phyloP scores from a whole-genome alignment of 2,113 vertebrate genomes.

The Urocitellus parryii region DNA sequence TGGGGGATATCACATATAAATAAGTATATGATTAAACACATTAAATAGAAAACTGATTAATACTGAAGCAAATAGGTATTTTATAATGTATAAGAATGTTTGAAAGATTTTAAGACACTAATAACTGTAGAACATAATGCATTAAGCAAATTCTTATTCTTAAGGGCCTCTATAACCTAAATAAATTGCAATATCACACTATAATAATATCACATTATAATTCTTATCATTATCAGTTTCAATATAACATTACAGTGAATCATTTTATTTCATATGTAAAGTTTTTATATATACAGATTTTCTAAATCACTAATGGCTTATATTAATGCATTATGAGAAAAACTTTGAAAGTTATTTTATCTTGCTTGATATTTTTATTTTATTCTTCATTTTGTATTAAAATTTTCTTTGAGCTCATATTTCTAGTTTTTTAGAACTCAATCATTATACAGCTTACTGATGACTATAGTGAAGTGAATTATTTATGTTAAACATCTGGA shows the following conservation, averaged over 20 bases:
- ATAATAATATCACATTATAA: too few species aligned
- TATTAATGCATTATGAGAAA: not conserved
- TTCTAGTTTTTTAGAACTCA: not conserved
- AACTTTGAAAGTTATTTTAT: not conserved
- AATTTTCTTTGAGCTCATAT: not conserved
- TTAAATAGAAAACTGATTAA: not conserved
- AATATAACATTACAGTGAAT: not conserved
- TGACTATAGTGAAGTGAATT: not conserved
- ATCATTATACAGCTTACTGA: not conserved
- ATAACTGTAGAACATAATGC: not conserved
- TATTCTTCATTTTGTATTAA: not conserved
- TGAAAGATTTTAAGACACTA: not conserved
- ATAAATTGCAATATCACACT: not conserved
- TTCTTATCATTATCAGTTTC: not conserved
- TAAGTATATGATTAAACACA: not conserved
- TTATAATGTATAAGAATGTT: not conserved
- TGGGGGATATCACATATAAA: not conserved
- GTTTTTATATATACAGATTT: not conserved
- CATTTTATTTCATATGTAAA: not conserved
- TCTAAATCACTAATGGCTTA: not conserved
- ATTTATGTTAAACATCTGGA: not conserved
- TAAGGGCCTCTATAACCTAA: not conserved
- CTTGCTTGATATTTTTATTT: not conserved
- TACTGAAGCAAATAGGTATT: not conserved
- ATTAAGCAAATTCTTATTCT: not conserved